phyloP scores from a whole-genome alignment of 2,113 vertebrate species.

The Trogon melanurus region DNA sequence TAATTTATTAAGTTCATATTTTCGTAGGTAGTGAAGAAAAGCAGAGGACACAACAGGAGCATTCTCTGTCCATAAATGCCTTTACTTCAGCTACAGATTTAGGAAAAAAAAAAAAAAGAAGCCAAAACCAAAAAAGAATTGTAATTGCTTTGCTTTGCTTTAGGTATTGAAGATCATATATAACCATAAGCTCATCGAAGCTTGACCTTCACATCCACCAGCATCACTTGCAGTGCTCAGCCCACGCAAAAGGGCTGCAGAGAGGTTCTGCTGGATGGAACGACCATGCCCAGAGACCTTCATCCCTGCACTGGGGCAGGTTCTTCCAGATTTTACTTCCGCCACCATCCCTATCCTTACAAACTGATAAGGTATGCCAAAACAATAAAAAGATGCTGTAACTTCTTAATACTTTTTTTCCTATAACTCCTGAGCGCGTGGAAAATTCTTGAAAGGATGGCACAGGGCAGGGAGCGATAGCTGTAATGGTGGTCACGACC shows the following conservation, averaged over 20 bases:
- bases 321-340: neutral
- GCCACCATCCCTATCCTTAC: neutral
- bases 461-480: neutral
- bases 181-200: neutral
- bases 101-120: neutral
- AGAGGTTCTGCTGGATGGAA: neutral
- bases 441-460: neutral
- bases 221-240: accelerated
- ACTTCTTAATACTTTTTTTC: neutral
- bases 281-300: neutral
- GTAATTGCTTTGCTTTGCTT: neutral
- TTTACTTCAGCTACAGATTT: neutral
- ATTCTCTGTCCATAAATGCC: neutral
- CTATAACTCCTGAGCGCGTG: neutral
- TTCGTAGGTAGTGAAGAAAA: neutral
- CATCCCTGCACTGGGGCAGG: neutral
- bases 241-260: neutral
- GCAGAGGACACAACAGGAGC: neutral
- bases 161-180: neutral
- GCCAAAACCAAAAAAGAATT: neutral
- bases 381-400: neutral
- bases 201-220: neutral
- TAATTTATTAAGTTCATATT: neutral
- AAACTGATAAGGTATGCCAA: neutral
- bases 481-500: accelerated